These are phyloP conservation scores for Peromyscus nudipes DNA, from an alignment of 2,797 vertebrate species.

Conservation along the genomic window DNA sequence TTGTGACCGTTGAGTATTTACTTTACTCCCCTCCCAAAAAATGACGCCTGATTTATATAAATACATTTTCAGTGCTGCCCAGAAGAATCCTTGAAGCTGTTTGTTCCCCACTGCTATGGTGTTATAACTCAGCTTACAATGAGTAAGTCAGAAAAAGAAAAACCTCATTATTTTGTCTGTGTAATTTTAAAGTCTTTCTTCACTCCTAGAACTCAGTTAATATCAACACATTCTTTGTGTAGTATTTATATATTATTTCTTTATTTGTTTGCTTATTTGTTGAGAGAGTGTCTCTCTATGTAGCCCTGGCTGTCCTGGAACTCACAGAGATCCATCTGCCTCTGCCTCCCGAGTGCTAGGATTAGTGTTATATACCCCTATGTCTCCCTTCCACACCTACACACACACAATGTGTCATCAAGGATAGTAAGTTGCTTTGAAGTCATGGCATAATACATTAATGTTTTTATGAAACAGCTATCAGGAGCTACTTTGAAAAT, in stretches of 20 bases:
- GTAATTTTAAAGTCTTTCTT: constrained; percentile 45
- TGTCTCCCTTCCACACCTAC: not conserved
- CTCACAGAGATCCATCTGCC: not conserved
- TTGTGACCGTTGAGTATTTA: constrained; percentile 30
- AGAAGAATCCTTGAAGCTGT: constrained; percentile 95
- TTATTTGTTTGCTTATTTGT: not conserved
- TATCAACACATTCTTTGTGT: constrained; percentile 6
- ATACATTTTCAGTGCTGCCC: constrained; percentile 94
- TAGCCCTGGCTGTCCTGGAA: not conserved
- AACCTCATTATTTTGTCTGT: constrained; percentile 31
- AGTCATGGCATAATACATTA: constrained; percentile 9
- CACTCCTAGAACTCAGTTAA: constrained; percentile 6
- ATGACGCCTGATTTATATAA: not conserved
- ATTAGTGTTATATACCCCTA: not conserved
- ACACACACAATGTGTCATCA: not conserved
- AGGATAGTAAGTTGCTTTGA: not conserved
- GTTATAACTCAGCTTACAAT: constrained; percentile 95
- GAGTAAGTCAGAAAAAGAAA: constrained; percentile 91
- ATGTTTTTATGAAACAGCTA: constrained; percentile 24
- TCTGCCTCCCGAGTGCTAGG: not conserved
- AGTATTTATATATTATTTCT: not conserved
- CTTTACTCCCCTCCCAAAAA: not conserved
- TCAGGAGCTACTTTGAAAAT: not conserved
- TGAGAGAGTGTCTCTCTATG: not conserved
- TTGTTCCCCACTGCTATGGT: constrained; percentile 97